Evolutionary conservation across 2,113 vertebrate genomes (phyloP), one percentile per base, ranked within the genome.

Genomic region (Nothocercus julius): DNA sequence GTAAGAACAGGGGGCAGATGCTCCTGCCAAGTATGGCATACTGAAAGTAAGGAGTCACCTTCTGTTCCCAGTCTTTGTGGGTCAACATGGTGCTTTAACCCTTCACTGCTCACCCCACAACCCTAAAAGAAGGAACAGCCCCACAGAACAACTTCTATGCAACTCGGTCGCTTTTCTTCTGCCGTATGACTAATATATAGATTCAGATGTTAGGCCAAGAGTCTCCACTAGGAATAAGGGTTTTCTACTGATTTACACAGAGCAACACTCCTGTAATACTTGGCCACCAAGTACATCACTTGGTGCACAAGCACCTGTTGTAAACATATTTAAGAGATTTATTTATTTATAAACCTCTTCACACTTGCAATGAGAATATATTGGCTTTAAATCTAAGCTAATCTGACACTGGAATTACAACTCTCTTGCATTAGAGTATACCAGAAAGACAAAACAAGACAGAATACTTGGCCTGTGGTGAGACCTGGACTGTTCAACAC

Each of bases 21-120:
- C 9, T 58, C 28, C 54, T 58, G 54, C 28, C 28, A 27, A 58
- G 54, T 19, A 32, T 58, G 54, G 54, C 30, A 58, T 32, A 10
- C 44, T 13, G 28, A 54, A 86, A 68, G 22, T 19, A 85, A 38
- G 18, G 12, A 7, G 5, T 40, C 69, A 44, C 30, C 40, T 87
- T 80, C 59, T 70, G 42, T 36, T 81, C 11, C 32, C 61, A 68
- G 40, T 7, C 36, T 68, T 86, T n/a, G 45, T 38, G n/a, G 15
- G 10, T 49, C 42, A 36, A 42, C 19, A 40, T 36, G 56, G 47
- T 11, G 20, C 54, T 82, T 76, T 78, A 30, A 75, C 19, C 45
- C 15, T 53, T 40, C 59, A 54, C 56, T 63, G 10, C 18, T 84
- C 61, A 82, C 7, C 5, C 10, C 9, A 19, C 0, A 0, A 3